Conservation (phyloP, 2,113 vertebrate genomes). For the Cacatua alba region DNA sequence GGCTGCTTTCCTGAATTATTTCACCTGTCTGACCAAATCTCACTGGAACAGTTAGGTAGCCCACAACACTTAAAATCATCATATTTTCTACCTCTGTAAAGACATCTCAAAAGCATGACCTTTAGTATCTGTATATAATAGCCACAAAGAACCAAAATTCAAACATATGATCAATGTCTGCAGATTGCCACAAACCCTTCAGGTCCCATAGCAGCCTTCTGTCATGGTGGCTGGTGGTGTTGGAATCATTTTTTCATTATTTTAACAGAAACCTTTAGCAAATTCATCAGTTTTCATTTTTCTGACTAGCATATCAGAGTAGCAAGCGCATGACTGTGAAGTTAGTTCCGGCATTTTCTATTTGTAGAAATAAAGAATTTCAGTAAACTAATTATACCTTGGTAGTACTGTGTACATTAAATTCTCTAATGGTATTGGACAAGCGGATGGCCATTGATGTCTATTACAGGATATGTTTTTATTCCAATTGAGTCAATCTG, state of each 20-base stretch:
- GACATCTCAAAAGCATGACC: not conserved
- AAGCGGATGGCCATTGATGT: not conserved
- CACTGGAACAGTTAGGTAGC: not conserved
- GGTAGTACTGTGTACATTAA: not conserved
- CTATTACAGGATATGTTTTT: not conserved
- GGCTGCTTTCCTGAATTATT: not conserved
- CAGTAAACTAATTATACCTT: not conserved
- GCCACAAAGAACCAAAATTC: not conserved
- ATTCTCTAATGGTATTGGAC: not conserved
- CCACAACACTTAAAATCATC: not conserved
- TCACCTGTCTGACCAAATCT: not conserved
- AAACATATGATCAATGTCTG: not conserved
- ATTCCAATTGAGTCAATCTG: not conserved
- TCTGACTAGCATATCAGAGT: not conserved
- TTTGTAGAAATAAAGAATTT: not conserved
- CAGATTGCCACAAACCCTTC: not conserved
- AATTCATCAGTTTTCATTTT: not conserved
- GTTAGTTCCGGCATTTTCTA: not conserved
- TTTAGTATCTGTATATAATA: not conserved
- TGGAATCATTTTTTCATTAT: not conserved
- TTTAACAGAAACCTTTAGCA: not conserved
- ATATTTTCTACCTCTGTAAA: not conserved
- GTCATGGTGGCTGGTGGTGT: rapidly evolving
- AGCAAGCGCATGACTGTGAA: not conserved
- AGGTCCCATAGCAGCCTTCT: not conserved